Percentiles rank a stretch among this genome's conserved stretches.
Evolutionary conservation across 1,140 invertebrate species (phyloP).

Genomic region (Drosophila subpulchrella): DNA sequence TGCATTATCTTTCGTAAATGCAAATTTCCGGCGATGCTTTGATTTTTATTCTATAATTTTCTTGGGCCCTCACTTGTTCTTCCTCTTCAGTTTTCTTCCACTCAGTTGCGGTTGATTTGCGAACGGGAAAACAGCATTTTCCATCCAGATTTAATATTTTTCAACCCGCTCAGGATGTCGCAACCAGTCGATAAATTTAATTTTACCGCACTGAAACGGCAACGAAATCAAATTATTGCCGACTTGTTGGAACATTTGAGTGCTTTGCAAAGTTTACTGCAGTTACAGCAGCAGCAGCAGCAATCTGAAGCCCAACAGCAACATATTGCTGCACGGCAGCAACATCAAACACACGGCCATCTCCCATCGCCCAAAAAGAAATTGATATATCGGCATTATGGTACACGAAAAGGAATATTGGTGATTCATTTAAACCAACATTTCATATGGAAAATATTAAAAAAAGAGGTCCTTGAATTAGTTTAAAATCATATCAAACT

Average conservation of each 20-base stretch:
- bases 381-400: conserved; percentile 36
- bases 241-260: conserved; percentile 42
- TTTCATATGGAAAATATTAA: no score
- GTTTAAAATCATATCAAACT: no score
- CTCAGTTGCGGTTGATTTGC: conserved; percentile 6
- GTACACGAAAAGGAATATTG: background rate
- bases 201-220: conserved; percentile 10
- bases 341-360: background rate
- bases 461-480: no score
- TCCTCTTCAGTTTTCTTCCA: background rate
- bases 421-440: background rate
- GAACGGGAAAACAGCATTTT: conserved; percentile 29
- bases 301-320: background rate
- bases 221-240: conserved; percentile 28
- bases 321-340: conserved; percentile 4
- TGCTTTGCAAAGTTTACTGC: conserved; percentile 34
- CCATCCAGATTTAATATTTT: background rate
- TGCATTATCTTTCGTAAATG: conserved; percentile 45
- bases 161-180: background rate
- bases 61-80: background rate
- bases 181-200: background rate
- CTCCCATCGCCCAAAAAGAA: conserved; percentile 38
- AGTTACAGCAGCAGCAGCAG: conserved; percentile 7
- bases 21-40: conserved; percentile 24
- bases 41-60: conserved; percentile 18